Base-by-base conservation (phyloP, 2,797 vertebrate species). In the Adrianichthys oophorus region DNA sequence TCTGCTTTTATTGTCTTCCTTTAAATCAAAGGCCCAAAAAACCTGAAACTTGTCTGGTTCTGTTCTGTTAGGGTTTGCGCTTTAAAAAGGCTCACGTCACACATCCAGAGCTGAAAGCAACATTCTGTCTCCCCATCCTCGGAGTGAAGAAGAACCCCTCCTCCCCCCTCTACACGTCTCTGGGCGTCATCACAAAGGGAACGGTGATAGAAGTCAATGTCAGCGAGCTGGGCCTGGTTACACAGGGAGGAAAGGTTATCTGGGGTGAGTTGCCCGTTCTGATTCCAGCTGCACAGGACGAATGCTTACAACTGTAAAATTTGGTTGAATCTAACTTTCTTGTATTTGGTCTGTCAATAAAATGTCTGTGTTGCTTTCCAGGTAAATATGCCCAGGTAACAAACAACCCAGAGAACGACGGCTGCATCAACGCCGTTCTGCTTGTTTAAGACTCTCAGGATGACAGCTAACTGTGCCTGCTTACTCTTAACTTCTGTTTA, bases 371-470 rank as follows among this genome's bases (percentile, higher is more conserved):
- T 66, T 56, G 7, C 53, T 74, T 19, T 57, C 6, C 69, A 97
- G 97, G 97, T 78, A 99, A 99, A 93, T 99, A 95, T 0, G 98
- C 97, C 57, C 98, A 99, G 83, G 98, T 99, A 78, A 99, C 96
- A 5, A 99, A 99, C 80, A 99, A 98, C 87, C 98, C 98, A 16
- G 98, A 99, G 90, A 99, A 99, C 0, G 96, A 99, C 6, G 97
- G 97, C 57, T 99, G 98, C 72, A 99, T 98, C 72, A 99, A 99
- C 41, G 96, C 96, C 2, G 91, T 99, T 65, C 87, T 98, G 49
- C 93, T 98, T 54, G 95, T 99, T 37, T 99, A 65, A 82, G 75
- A 85, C 81, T 75, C 67, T 72, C 44, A 19, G 55, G 52, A 62
- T 48, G 58, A 57, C 42, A 60, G 74, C 32, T 13, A 37, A 37